phyloP scores from a whole-genome alignment of 2,888 invertebrate species.

The Limulus polyphemus region DNA sequence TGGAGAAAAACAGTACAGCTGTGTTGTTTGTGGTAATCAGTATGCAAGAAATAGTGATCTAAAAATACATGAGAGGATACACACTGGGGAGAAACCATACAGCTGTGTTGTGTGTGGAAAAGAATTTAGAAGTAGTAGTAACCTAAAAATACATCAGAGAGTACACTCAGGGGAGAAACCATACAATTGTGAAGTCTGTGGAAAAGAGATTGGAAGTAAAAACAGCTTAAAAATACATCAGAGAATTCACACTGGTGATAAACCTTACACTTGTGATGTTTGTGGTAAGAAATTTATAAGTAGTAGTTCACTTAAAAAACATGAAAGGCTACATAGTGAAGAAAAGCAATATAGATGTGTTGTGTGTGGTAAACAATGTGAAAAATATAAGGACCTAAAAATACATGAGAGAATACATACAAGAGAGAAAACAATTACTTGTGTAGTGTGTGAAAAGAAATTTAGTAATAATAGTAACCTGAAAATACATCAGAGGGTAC shows the following conservation, averaged over 20 bases:
- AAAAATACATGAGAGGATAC: slow-evolving; percentile 42
- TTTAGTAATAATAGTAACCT: too few species aligned
- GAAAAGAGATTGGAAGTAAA: background rate
- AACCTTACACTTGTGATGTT: slow-evolving; percentile 56
- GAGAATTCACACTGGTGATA: slow-evolving; percentile 51
- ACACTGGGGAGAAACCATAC: slow-evolving; percentile 51
- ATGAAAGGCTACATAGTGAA: background rate
- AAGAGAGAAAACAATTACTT: too few species aligned
- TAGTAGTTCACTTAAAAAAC: background rate
- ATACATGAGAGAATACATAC: too few species aligned
- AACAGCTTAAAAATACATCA: slow-evolving; percentile 21
- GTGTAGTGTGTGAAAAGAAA: too few species aligned
- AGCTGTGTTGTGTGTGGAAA: slow-evolving; percentile 62
- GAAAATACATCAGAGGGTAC: too few species aligned
- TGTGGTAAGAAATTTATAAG: slow-evolving; percentile 53
- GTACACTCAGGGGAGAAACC: slow-evolving; percentile 6
- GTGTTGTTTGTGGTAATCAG: slow-evolving; percentile 1
- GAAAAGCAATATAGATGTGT: slow-evolving; percentile 6
- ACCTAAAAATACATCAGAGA: background rate
- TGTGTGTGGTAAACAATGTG: background rate
- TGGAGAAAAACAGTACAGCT: slow-evolving; percentile 1
- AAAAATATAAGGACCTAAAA: too few species aligned
- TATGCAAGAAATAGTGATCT: slow-evolving; percentile 7
- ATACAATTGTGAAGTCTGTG: slow-evolving; percentile 3
- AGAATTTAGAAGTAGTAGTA: slow-evolving; percentile 41